Conservation (phyloP, 2,797 vertebrate genomes). For the Sebastes ruberrimus region DNA sequence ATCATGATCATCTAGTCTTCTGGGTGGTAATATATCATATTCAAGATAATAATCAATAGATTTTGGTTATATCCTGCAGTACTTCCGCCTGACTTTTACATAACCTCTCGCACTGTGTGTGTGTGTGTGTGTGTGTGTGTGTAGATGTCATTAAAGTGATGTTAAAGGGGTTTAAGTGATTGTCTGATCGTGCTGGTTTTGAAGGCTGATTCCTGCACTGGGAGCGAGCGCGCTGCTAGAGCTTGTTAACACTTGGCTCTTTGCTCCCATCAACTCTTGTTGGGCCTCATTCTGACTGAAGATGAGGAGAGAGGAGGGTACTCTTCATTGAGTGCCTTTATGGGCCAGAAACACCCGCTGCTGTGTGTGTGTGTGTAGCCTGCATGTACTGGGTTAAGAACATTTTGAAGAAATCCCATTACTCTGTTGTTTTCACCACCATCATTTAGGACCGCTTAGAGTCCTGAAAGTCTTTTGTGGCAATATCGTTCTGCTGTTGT, state of each 20-base stretch:
- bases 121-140: constrained; percentile 9
- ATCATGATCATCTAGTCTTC: constrained; percentile 22
- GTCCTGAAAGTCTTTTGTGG: background rate
- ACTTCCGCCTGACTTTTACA: constrained; percentile 40
- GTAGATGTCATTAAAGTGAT: constrained; percentile 72
- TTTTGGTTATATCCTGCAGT: constrained; percentile 50
- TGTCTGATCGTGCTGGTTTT: constrained; percentile 71
- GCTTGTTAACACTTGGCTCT: constrained; percentile 71
- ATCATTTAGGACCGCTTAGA: background rate
- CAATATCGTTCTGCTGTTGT: background rate
- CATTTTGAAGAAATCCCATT: background rate
- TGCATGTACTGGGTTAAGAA: background rate
- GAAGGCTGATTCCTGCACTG: constrained; percentile 60
- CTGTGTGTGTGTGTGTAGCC: background rate
- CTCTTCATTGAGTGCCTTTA: constrained; percentile 24
- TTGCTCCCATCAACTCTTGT: constrained; percentile 64
- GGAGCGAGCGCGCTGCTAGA: constrained; percentile 67
- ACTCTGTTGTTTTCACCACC: background rate
- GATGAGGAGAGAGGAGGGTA: constrained; percentile 33
- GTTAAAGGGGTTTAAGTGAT: constrained; percentile 73
- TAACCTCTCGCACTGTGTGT: constrained; percentile 25
- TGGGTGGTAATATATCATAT: constrained; percentile 20
- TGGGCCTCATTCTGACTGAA: constrained; percentile 41
- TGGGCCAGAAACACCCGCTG: background rate
- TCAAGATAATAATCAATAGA: constrained; percentile 33